These are phyloP conservation scores for Eulemur coronatus DNA, from an alignment of 2,797 vertebrate genomes.

Conservation along the genomic window DNA sequence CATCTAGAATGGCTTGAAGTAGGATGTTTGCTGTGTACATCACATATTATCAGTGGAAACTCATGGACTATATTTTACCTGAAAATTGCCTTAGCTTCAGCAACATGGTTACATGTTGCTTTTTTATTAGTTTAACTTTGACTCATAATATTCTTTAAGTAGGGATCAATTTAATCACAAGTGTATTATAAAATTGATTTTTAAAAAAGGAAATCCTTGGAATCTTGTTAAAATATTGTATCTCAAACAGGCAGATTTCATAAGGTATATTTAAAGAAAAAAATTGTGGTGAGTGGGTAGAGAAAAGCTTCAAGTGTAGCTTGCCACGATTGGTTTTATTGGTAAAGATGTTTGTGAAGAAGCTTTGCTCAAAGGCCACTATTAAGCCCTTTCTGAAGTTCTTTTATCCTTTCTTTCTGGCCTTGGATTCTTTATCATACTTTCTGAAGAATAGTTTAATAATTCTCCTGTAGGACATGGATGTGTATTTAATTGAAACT, in stretches of 20 bases:
- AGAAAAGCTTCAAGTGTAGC: neutral
- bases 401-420: neutral
- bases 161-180: neutral
- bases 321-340: neutral
- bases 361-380: neutral
- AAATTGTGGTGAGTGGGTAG: neutral
- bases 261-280: neutral
- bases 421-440: neutral
- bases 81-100: neutral
- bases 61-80: neutral
- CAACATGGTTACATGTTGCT: neutral
- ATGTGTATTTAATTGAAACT: constrained; percentile 23
- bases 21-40: neutral
- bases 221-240: constrained; percentile 12
- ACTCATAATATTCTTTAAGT: neutral
- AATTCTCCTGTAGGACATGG: neutral
- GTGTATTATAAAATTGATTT: neutral
- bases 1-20: neutral
- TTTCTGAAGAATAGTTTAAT: constrained; percentile 37
- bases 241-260: neutral
- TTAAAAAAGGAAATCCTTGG: neutral
- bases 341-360: neutral
- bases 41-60: neutral
- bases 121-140: neutral
- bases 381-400: neutral